Evolutionary conservation across 2,797 vertebrate genomes (phyloP).

Genomic region (Varecia variegata): DNA sequence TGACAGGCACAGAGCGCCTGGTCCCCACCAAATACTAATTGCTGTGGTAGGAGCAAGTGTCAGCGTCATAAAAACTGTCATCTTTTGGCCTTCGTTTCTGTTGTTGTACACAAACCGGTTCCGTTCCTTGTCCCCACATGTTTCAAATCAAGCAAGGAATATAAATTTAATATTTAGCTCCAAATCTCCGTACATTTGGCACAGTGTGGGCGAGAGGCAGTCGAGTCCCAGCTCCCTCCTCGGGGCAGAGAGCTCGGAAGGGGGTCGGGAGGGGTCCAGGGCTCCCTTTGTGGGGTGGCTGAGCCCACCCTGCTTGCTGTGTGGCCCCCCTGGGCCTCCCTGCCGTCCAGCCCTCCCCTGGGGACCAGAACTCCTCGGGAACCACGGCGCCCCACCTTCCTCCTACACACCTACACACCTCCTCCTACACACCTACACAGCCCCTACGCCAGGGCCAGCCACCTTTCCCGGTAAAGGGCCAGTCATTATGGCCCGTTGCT

Average conservation of each 20-base stretch:
- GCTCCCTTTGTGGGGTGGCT: fast-evolving
- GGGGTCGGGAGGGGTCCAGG: fast-evolving
- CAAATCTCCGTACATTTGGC: neutral
- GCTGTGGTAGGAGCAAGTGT: slow-evolving; percentile 24
- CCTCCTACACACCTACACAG: too few relatives aligned
- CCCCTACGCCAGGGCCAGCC: neutral
- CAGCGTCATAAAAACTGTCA: slow-evolving; percentile 38
- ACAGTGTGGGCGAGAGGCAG: neutral
- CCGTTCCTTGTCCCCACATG: slow-evolving; percentile 14
- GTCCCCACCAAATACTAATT: slow-evolving; percentile 35
- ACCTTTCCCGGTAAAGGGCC: neutral
- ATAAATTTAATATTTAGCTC: neutral
- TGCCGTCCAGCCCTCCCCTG: neutral
- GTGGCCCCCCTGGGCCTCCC: neutral
- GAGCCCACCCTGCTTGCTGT: fast-evolving
- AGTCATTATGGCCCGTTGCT: fast-evolving
- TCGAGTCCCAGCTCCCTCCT: neutral
- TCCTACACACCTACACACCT: too few relatives aligned
- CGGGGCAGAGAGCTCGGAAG: neutral
- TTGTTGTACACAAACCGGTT: neutral
- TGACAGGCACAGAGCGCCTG: slow-evolving; percentile 52
- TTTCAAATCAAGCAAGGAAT: slow-evolving; percentile 49
- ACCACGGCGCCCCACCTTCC: neutral
- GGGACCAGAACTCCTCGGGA: too few relatives aligned
- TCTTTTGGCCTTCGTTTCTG: neutral